A percentile compares a stretch with the other conserved stretches of the same genome.
These are phyloP conservation scores for Lanius ludovicianus DNA, from an alignment of 2,113 vertebrate genomes.

Conservation along the genomic window DNA sequence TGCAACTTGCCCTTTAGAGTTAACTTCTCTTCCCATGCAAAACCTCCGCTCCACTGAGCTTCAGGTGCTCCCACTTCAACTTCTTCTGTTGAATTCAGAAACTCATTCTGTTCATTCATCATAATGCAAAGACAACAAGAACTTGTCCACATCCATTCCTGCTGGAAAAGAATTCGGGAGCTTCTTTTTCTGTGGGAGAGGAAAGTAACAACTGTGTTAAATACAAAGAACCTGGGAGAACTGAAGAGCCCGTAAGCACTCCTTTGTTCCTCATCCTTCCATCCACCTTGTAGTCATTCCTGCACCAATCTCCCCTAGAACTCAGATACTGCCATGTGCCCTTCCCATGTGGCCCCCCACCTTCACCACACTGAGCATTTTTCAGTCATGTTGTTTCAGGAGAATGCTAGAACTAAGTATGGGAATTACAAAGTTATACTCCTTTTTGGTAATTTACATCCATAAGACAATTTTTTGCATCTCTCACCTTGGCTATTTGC, in stretches of 20 bases:
- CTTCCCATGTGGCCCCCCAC: no score
- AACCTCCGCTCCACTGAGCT: not conserved
- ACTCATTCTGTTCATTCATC: slow-evolving; percentile 79
- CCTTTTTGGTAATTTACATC: not conserved
- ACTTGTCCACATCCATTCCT: slow-evolving; percentile 98
- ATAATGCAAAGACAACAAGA: slow-evolving; percentile 95
- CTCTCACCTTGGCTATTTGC: not conserved
- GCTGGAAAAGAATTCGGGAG: slow-evolving; percentile 88
- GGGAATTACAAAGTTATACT: not conserved
- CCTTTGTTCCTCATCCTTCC: not conserved
- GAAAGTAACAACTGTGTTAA: not conserved
- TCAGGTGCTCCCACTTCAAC: not conserved
- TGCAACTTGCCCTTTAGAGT: slow-evolving; percentile 61
- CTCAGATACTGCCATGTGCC: not conserved
- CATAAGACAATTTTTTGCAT: not conserved
- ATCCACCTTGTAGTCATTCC: fast-evolving
- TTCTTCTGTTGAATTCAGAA: not conserved
- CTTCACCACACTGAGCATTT: fast-evolving
- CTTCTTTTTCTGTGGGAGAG: slow-evolving; percentile 85
- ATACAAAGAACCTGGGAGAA: not conserved
- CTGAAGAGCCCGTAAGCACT: not conserved
- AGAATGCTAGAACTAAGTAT: fast-evolving
- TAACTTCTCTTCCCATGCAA: slow-evolving; percentile 5
- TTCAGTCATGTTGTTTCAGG: fast-evolving
- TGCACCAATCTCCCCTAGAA: not conserved